Base-by-base conservation (phyloP, 2,888 invertebrate species). In the Monopis laevigella region DNA sequence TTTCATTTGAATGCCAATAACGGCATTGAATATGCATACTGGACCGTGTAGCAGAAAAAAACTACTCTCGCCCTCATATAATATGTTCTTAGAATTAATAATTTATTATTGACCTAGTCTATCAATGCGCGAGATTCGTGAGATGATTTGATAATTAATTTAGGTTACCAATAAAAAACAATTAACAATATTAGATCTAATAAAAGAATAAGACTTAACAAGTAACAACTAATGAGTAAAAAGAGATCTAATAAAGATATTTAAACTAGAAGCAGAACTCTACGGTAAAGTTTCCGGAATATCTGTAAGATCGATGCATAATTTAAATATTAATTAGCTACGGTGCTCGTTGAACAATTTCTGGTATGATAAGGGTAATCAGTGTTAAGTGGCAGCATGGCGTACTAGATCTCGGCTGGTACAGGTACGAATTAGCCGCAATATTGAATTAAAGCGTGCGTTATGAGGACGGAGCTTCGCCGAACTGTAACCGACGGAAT, bases 1-100 rank as follows among this genome's bases (percentile, higher is more conserved):
- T 56, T 64, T 65, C 56, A 68, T 69, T 69, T 67, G 62, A 69
- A 68, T 71, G 61, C 60, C 63, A 59, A 70, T 68, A 72, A 65
- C 65, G 65, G 63, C 60, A 61, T 14, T 62, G 56, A 57, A 49
- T 52, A 46, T 58, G 62, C 62, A 55, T 56, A 28, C 17, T 39
- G 21, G 8, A 29, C 29, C 35, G 24, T 27, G 39, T 28, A 39
- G n/a, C n/a, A 40, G 58, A 59, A 62, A 64, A 62, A 65, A 69
- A 66, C 49, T 61, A 67, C 65, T 67, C 62, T 68, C 66, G 55
- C 66, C 59, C 58, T 54, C 58, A 64, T 66, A n/a, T n/a, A n/a
- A n/a, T n/a, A n/a, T n/a, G n/a, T n/a, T n/a, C n/a, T n/a, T n/a
- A n/a, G n/a, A n/a, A n/a, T n/a, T n/a, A n/a, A n/a, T n/a, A n/a